Conservation (phyloP, 2,888 invertebrate genomes). For the Noctua comes region DNA sequence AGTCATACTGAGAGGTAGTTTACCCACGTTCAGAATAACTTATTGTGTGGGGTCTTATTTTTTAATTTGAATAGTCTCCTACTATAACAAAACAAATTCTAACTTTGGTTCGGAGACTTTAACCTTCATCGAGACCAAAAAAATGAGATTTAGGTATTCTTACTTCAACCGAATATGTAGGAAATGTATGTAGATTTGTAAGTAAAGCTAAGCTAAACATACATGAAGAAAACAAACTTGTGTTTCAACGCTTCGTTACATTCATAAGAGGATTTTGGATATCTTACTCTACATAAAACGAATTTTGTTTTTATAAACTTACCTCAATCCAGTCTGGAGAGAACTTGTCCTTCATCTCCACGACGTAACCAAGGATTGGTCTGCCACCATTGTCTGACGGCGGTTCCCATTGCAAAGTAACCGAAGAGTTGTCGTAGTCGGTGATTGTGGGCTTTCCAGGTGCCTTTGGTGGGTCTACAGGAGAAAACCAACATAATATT, state of each 20-base stretch:
- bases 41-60: neutral
- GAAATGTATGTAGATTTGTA: neutral
- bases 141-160: neutral
- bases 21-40: neutral
- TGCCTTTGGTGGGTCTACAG: constrained; percentile 95
- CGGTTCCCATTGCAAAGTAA: constrained; percentile 96
- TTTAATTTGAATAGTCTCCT: neutral
- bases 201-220: neutral
- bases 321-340: constrained; percentile 95
- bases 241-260: neutral
- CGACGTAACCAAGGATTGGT: constrained; percentile 96
- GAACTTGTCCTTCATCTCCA: constrained; percentile 97
- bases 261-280: neutral
- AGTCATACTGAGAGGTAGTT: neutral
- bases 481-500: neutral
- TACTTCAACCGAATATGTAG: neutral
- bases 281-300: neutral
- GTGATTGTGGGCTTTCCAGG: constrained; percentile 97
- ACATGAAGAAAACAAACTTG: neutral
- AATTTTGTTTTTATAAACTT: constrained; percentile 24
- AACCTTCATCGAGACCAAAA: neutral
- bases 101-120: neutral
- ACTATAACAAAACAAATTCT: neutral
- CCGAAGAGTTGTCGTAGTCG: constrained; percentile 98
- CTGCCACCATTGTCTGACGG: constrained; percentile 98